Conservation (phyloP, 2,113 vertebrate genomes). For the Myotis yumanensis region DNA sequence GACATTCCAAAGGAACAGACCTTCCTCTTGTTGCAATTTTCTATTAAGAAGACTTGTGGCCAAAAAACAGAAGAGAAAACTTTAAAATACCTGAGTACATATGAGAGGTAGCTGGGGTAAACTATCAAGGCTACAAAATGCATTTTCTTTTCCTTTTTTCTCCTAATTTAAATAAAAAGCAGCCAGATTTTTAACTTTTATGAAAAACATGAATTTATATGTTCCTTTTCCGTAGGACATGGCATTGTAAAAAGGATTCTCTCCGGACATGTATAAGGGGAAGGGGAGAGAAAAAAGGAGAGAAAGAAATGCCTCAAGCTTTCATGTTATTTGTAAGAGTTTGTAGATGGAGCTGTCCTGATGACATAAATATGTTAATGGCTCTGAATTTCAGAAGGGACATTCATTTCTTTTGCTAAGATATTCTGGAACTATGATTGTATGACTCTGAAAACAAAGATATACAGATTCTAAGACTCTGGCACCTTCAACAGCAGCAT, state of each 20-base stretch:
- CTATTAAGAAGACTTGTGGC: conserved; percentile 24
- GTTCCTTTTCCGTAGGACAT: not conserved
- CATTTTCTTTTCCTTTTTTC: not conserved
- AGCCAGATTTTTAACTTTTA: not conserved
- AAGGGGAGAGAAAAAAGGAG: not conserved
- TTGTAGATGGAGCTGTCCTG: not conserved
- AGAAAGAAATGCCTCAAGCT: not conserved
- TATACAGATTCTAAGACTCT: not conserved
- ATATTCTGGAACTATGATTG: not conserved
- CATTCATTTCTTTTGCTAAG: conserved; percentile 20
- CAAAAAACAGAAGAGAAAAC: conserved; percentile 37
- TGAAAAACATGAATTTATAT: conserved; percentile 23
- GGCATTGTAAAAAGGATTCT: not conserved
- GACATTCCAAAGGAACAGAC: conserved; percentile 51
- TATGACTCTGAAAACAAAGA: conserved; percentile 19
- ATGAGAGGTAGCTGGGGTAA: not conserved
- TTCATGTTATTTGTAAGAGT: conserved; percentile 13
- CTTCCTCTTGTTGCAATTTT: conserved; percentile 48
- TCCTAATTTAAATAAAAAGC: conserved; percentile 8
- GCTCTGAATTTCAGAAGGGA: conserved; percentile 3
- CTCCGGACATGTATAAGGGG: not conserved
- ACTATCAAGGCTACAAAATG: not conserved
- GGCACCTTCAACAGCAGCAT: not conserved
- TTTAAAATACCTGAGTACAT: not conserved
- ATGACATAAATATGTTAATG: conserved; percentile 14